These are phyloP conservation scores for Catamblyrhynchus diadema DNA, from an alignment of 2,797 vertebrate genomes.

Conservation along the genomic window DNA sequence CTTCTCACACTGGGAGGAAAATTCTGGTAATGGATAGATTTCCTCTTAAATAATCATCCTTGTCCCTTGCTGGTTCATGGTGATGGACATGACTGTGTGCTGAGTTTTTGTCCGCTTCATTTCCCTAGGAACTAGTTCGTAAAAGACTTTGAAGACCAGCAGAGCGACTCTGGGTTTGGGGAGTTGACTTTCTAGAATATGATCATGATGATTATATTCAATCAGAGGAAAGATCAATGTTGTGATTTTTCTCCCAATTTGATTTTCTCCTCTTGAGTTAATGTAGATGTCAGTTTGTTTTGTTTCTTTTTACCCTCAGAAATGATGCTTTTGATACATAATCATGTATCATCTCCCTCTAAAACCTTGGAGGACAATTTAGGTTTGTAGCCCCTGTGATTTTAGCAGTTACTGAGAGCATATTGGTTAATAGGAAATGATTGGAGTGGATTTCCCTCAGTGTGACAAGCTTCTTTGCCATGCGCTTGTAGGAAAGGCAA, in stretches of 20 bases:
- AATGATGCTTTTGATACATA: neutral
- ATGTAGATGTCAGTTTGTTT: neutral
- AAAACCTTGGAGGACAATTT: neutral
- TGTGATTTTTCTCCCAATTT: neutral
- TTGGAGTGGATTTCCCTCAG: neutral
- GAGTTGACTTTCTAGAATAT: fast-evolving
- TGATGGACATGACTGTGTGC: neutral
- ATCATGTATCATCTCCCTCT: neutral
- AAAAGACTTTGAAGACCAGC: neutral
- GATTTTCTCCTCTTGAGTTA: fast-evolving
- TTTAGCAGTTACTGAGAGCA: neutral
- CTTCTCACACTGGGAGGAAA: neutral
- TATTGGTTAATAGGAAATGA: neutral
- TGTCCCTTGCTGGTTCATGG: neutral
- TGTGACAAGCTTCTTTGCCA: neutral
- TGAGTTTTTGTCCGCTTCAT: neutral
- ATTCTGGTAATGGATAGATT: neutral
- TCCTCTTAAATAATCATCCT: neutral
- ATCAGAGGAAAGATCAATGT: neutral
- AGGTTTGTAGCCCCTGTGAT: neutral
- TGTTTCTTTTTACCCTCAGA: neutral
- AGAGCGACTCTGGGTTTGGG: neutral
- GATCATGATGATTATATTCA: fast-evolving
- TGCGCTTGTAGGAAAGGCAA: neutral
- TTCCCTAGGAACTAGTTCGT: neutral